Conservation (phyloP, 1,140 invertebrate species). For the Hypothenemus hampei region DNA sequence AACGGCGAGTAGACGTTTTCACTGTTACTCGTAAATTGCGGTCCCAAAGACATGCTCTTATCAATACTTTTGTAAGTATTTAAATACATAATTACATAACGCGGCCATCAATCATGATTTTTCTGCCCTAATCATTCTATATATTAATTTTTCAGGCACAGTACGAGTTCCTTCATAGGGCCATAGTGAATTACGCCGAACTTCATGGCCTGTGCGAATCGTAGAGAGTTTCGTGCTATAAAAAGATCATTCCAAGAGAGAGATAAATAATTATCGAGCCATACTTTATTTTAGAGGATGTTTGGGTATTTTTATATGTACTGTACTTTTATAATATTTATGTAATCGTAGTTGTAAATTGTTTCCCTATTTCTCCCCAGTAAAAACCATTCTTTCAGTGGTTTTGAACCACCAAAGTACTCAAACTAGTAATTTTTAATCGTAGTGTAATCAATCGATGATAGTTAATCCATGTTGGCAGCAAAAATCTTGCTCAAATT, state of each 20-base stretch:
- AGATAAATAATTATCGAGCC: no score
- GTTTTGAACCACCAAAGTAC: slow-evolving; percentile 37
- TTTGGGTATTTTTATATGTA: slow-evolving; percentile 36
- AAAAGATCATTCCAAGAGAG: slow-evolving; percentile 32
- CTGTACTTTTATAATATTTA: slow-evolving; percentile 27
- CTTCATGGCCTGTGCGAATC: slow-evolving; percentile 63
- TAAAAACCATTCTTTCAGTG: slow-evolving; percentile 32
- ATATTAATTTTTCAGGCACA: slow-evolving; percentile 59
- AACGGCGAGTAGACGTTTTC: slow-evolving; percentile 81
- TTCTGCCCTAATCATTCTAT: neutral
- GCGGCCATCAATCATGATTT: neutral
- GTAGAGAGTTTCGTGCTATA: slow-evolving; percentile 34
- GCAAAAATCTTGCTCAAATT: slow-evolving; percentile 25
- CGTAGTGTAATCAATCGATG: slow-evolving; percentile 3
- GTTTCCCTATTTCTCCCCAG: slow-evolving; percentile 28
- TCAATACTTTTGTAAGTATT: slow-evolving; percentile 73
- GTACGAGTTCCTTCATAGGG: slow-evolving; percentile 87
- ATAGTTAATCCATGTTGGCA: no score
- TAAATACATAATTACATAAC: neutral
- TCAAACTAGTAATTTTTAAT: slow-evolving; percentile 19
- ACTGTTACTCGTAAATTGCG: slow-evolving; percentile 76
- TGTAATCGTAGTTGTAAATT: slow-evolving; percentile 29
- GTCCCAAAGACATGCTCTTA: slow-evolving; percentile 75
- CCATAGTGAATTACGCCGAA: slow-evolving; percentile 84
- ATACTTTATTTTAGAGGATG: slow-evolving; percentile 29